Evolutionary conservation across 2,797 vertebrate genomes (phyloP), one percentile per base, ranked within the genome.

Genomic region (Nyctalus aviator): DNA sequence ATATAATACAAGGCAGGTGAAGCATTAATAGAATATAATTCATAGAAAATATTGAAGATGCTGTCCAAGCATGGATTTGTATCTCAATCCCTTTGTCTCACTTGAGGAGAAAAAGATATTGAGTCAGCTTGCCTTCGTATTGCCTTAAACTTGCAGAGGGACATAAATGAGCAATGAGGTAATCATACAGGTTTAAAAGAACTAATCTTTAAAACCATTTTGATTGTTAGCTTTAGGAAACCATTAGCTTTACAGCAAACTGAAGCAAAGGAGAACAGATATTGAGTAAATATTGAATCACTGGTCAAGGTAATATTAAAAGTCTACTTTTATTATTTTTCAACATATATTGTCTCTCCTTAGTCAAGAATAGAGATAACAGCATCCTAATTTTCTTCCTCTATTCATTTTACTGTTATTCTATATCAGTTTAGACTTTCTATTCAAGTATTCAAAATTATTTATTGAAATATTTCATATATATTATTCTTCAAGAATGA

Each of bases 391-490:
- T 69, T n/a, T 88, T 71, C 27, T 1, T 48, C 6, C 14, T 83
- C 14, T 71, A 13, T 12, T 44, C 5, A 93, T 75, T 93, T 86
- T 87, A 86, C 53, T 69, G 11, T 55, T 62, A 82, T 55, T 69
- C 3, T 91, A 8, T 32, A 69, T 59, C 57, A 72, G 62, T 78
- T 94, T 87, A 87, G 30, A 46, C 8, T 82, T 89, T 77, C 23
- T 82, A 2, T 91, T 86, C 53, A 85, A 77, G 21, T 37, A 72
- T 86, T 89, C 32, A 89, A 75, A 89, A 72, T 44, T 85, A 84
- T 3, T 73, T 7, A 83, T 30, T 10, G 71, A 64, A 82, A 66
- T 75, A 64, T 72, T 62, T 30, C 18, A 35, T 30, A 66, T 50
- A 69, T 27, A 14, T 64, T 72, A 1, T 73, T 81, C 68, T 76